Percentiles rank a stretch among this genome's conserved stretches.
Conservation (phyloP, 2,113 vertebrate species). For the Antechinus flavipes region DNA sequence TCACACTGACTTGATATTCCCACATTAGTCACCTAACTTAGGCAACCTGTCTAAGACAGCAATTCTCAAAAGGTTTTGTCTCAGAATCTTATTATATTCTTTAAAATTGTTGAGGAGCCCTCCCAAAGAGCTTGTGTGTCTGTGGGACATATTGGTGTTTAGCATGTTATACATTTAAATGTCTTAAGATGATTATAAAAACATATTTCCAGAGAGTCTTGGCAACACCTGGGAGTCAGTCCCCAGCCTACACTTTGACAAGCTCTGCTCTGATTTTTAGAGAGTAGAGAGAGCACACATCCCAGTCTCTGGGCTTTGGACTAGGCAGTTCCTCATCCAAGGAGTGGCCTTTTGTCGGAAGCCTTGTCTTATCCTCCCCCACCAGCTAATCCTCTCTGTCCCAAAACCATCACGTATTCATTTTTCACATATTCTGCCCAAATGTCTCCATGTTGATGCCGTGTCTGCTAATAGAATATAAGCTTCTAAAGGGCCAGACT, state of each 20-base stretch:
- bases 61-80: too few relatives aligned
- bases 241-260: neutral
- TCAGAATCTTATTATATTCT: neutral
- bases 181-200: neutral
- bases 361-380: neutral
- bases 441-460: neutral
- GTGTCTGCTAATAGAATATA: neutral
- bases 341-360: neutral
- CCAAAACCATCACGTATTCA: neutral
- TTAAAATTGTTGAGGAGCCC: neutral
- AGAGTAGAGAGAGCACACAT: neutral
- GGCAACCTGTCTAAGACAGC: neutral
- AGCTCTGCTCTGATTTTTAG: neutral
- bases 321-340: neutral
- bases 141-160: neutral
- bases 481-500: neutral
- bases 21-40: neutral
- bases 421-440: neutral
- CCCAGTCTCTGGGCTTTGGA: neutral
- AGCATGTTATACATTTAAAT: neutral
- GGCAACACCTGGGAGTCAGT: neutral
- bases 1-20: neutral
- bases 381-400: neutral
- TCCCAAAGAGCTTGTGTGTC: neutral
- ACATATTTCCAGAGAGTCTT: neutral